Conservation (phyloP, 2,888 invertebrate genomes). For the Entomobrya proxima region DNA sequence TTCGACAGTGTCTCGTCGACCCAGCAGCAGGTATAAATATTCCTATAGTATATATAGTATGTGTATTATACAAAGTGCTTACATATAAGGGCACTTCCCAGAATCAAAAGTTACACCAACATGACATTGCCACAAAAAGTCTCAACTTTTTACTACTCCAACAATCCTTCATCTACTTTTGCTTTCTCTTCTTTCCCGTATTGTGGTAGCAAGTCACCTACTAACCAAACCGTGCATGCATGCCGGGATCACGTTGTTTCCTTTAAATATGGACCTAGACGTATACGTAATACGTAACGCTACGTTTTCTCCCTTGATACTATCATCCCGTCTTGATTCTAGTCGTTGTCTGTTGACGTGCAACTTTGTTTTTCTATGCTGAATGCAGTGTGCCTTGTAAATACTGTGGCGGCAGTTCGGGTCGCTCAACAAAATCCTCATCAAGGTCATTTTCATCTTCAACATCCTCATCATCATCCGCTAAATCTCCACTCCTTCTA, state of each 20-base stretch:
- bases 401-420: constrained; percentile 3
- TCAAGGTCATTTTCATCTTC: constrained; percentile 53
- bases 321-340: too few species aligned
- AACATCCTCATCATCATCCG: not conserved
- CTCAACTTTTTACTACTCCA: not conserved
- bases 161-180: not conserved
- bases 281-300: too few species aligned
- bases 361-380: not conserved
- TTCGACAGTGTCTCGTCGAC: too few species aligned
- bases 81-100: not conserved
- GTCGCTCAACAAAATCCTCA: constrained; percentile 45
- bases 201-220: not conserved
- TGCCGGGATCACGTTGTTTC: not conserved
- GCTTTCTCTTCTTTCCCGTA: not conserved
- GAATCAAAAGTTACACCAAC: not conserved
- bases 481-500: not conserved
- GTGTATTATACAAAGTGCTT: too few species aligned
- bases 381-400: not conserved
- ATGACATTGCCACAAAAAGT: not conserved
- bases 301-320: not conserved
- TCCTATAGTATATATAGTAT: too few species aligned
- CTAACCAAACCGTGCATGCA: not conserved
- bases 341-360: not conserved
- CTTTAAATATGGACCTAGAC: too few species aligned
- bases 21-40: too few species aligned